These are phyloP conservation scores for Nymphicus hollandicus DNA, from an alignment of 2,113 vertebrate species.

Conservation along the genomic window DNA sequence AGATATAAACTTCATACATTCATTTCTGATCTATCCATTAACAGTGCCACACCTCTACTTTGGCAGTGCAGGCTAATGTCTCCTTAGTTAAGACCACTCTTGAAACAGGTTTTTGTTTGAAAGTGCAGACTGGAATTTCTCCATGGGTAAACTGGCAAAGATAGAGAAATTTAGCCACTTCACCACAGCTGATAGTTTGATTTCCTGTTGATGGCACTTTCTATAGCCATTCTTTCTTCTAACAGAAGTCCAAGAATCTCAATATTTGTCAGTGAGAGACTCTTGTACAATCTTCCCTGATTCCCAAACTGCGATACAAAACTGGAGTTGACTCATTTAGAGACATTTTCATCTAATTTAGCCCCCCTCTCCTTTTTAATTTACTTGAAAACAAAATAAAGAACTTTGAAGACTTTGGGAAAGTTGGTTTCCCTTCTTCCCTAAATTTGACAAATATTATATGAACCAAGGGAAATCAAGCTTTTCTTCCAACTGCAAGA, in stretches of 20 bases:
- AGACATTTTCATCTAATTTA: background rate
- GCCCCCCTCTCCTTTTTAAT: fast-evolving
- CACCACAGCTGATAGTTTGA: background rate
- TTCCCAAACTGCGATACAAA: background rate
- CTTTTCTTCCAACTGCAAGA: background rate
- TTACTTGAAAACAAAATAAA: background rate
- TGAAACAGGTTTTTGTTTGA: background rate
- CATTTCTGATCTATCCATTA: background rate
- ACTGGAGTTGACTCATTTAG: background rate
- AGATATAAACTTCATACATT: background rate
- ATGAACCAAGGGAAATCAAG: background rate
- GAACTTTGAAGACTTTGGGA: background rate
- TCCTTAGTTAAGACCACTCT: background rate
- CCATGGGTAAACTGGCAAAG: background rate
- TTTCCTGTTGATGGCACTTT: background rate
- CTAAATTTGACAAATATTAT: background rate
- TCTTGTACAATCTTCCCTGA: fast-evolving
- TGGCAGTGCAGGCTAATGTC: background rate
- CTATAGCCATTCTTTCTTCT: background rate
- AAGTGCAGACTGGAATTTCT: background rate
- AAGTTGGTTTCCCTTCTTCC: background rate
- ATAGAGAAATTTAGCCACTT: background rate
- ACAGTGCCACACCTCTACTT: background rate
- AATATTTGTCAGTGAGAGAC: background rate
- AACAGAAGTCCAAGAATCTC: background rate